Conservation (phyloP, 2,888 invertebrate genomes). For the Leptopilina drosophilae region DNA sequence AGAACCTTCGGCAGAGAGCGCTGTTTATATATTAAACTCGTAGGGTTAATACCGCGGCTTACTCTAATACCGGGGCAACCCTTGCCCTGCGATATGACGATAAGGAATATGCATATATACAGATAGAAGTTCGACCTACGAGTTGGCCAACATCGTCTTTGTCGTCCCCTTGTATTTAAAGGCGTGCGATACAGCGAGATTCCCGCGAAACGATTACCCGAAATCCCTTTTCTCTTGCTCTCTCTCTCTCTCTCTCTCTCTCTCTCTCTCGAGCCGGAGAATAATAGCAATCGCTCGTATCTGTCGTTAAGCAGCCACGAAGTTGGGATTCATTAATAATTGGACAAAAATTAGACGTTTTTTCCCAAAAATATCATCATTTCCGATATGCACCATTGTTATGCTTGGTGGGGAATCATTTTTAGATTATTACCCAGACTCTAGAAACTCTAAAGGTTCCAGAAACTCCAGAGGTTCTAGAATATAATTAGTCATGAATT, state of each 20-base stretch:
- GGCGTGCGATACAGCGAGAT: slow-evolving; percentile 47
- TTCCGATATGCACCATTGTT: no score
- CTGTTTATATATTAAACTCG: slow-evolving; percentile 73
- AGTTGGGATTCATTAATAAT: slow-evolving; percentile 19
- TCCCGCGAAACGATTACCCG: slow-evolving; percentile 52
- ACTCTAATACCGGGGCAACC: slow-evolving; percentile 73
- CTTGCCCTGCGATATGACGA: slow-evolving; percentile 74
- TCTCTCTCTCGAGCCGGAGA: not conserved
- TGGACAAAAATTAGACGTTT: not conserved
- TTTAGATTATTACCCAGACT: no score
- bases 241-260: not conserved
- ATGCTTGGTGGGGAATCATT: no score
- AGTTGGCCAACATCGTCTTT: slow-evolving; percentile 44
- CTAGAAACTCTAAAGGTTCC: no score
- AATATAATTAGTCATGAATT: no score
- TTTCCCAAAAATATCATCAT: no score
- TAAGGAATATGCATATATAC: slow-evolving; percentile 70
- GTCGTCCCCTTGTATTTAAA: slow-evolving; percentile 45
- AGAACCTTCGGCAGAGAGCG: slow-evolving; percentile 51
- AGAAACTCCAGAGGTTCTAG: no score
- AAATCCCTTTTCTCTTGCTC: slow-evolving; percentile 41
- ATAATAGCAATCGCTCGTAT: slow-evolving; percentile 38
- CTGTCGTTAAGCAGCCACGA: slow-evolving; percentile 42
- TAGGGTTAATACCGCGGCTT: slow-evolving; percentile 73
- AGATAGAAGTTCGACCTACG: slow-evolving; percentile 56